Conservation (phyloP, 2,797 vertebrate genomes). For the Neopelma chrysocephalum region DNA sequence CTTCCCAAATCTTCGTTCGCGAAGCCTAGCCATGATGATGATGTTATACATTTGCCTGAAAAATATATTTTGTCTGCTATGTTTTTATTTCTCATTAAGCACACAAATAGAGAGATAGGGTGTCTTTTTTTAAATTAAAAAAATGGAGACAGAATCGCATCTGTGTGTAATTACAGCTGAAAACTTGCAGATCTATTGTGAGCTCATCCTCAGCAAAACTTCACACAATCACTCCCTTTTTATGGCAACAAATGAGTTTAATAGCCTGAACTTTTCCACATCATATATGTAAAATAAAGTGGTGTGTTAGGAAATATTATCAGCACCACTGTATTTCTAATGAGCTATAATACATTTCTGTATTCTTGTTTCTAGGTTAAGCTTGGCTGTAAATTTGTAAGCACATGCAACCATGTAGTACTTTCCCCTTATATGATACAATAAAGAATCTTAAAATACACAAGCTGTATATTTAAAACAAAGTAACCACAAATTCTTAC, state of each 20-base stretch:
- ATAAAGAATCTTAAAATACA: neutral
- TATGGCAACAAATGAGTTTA: conserved; percentile 13
- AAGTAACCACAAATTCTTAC: neutral
- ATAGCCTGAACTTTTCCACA: neutral
- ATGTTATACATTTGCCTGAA: neutral
- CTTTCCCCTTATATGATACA: neutral
- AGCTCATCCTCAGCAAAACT: conserved; percentile 11
- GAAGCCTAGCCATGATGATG: no score
- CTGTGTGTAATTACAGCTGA: conserved; percentile 6
- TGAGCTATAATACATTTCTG: neutral
- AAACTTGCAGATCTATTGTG: conserved; percentile 17
- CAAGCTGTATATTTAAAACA: neutral
- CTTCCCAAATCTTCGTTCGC: no score
- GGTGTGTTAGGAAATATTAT: neutral
- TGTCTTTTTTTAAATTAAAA: neutral
- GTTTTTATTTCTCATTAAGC: neutral
- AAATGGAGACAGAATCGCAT: neutral
- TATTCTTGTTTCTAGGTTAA: neutral
- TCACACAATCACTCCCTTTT: neutral
- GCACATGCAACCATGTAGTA: neutral
- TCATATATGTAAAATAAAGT: neutral
- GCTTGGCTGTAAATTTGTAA: neutral
- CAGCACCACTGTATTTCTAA: neutral
- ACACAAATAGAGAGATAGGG: neutral
- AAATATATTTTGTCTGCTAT: neutral